Conservation (phyloP, 2,797 vertebrate species). For the Scyliorhinus canicula region DNA sequence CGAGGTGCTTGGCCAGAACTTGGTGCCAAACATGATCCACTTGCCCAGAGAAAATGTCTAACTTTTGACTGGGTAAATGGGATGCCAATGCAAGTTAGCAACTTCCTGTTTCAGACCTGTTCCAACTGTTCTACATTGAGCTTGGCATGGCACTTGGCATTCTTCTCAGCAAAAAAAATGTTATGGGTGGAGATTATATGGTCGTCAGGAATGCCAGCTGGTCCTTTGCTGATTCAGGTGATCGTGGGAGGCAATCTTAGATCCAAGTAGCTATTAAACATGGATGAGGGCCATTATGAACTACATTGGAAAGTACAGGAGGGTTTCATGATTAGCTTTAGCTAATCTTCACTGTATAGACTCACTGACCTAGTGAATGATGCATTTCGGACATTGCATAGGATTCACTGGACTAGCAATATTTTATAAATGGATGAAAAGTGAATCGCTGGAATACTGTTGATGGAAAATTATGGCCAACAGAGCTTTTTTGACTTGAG, state of each 20-base stretch:
- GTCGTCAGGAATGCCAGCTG: not conserved
- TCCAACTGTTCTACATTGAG: not conserved
- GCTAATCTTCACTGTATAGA: not conserved
- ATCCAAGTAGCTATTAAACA: not conserved
- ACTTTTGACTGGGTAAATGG: not conserved
- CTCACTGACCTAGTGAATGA: not conserved
- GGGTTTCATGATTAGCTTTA: not conserved
- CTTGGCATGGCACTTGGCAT: not conserved
- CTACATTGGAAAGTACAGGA: not conserved
- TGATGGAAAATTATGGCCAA: not conserved
- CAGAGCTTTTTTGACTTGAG: not conserved
- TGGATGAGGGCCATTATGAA: not conserved
- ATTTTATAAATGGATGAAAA: constrained; percentile 8
- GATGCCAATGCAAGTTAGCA: not conserved
- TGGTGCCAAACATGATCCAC: not conserved
- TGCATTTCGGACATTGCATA: not conserved
- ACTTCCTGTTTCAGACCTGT: not conserved
- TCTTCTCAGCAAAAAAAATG: not conserved
- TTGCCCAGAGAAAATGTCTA: not conserved
- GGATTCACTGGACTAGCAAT: not conserved
- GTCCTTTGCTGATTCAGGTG: not conserved
- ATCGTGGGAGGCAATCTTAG: not conserved
- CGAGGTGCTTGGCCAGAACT: not conserved
- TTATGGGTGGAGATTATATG: not conserved
- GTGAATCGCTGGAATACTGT: not conserved